Conservation (phyloP, 2,113 vertebrate species). For the Heloderma charlesbogerti region DNA sequence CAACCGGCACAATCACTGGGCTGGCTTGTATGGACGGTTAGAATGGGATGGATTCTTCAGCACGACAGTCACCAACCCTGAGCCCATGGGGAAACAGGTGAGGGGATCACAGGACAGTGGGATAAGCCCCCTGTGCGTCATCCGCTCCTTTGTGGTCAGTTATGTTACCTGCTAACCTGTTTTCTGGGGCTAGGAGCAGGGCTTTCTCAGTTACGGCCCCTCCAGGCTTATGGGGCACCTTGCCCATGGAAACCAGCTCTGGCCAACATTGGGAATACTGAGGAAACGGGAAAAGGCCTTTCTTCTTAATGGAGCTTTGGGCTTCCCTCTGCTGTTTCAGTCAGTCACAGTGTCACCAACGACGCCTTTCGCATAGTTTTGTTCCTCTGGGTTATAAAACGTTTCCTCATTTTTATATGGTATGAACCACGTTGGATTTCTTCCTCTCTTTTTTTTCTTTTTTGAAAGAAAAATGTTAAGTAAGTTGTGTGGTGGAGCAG, state of each 20-base stretch:
- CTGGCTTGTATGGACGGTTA: slow-evolving; percentile 92
- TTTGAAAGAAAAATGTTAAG: not conserved
- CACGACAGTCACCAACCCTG: slow-evolving; percentile 96
- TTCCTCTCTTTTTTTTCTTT: not conserved
- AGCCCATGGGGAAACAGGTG: slow-evolving; percentile 99
- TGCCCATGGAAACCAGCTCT: not conserved
- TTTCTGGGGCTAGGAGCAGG: not conserved
- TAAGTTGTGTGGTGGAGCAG: not conserved
- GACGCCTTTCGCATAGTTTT: not conserved
- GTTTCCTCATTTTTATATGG: not conserved
- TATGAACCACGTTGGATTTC: not conserved
- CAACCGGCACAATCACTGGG: slow-evolving; percentile 98
- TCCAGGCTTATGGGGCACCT: not conserved
- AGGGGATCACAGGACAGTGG: not conserved
- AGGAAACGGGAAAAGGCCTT: not conserved
- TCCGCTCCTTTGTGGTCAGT: not conserved
- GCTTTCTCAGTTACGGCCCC: not conserved
- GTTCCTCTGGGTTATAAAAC: not conserved
- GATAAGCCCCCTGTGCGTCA: not conserved
- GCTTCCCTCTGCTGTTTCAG: not conserved
- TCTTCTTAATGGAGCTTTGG: not conserved
- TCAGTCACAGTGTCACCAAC: not conserved
- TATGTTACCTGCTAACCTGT: not conserved
- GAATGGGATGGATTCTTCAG: slow-evolving; percentile 99
- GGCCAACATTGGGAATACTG: no score